Evolutionary conservation across 2,888 invertebrate genomes (phyloP).

Genomic region (Campoplex capitator): DNA sequence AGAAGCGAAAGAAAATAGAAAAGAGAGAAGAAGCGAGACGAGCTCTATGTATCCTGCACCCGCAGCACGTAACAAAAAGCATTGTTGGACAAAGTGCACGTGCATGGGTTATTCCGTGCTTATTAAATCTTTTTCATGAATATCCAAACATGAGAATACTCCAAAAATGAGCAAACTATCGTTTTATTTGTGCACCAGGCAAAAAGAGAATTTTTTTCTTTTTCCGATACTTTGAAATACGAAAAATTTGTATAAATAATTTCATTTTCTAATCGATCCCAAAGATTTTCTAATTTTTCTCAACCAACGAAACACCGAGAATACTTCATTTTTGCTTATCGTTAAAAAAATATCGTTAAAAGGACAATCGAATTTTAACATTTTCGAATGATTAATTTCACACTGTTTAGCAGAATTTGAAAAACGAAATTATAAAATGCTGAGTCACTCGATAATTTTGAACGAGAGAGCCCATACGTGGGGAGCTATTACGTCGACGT

Average conservation of each 20-base stretch:
- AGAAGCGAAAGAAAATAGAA: not conserved
- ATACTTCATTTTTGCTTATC: not conserved
- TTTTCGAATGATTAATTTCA: not conserved
- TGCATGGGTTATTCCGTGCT: not conserved
- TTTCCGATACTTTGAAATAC: not conserved
- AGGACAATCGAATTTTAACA: not conserved
- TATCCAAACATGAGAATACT: not conserved
- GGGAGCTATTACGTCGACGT: slow-evolving; percentile 27
- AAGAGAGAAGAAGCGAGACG: slow-evolving; percentile 24
- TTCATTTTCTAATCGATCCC: not conserved
- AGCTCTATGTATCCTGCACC: slow-evolving; percentile 1
- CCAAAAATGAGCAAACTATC: not conserved
- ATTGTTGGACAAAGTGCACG: slow-evolving; percentile 65
- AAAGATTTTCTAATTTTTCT: not conserved
- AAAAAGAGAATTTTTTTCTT: not conserved
- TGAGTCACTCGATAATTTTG: not conserved
- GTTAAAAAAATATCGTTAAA: not conserved
- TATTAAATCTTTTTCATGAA: not conserved
- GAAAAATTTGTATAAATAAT: not conserved
- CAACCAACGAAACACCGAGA: not conserved
- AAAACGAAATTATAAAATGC: not conserved
- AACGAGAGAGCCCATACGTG: not conserved
- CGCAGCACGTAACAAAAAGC: slow-evolving; percentile 63
- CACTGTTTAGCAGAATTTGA: not conserved
- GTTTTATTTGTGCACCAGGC: not conserved